Evolutionary conservation across 2,797 vertebrate species (phyloP).

Genomic region (Takifugu ocellatus): DNA sequence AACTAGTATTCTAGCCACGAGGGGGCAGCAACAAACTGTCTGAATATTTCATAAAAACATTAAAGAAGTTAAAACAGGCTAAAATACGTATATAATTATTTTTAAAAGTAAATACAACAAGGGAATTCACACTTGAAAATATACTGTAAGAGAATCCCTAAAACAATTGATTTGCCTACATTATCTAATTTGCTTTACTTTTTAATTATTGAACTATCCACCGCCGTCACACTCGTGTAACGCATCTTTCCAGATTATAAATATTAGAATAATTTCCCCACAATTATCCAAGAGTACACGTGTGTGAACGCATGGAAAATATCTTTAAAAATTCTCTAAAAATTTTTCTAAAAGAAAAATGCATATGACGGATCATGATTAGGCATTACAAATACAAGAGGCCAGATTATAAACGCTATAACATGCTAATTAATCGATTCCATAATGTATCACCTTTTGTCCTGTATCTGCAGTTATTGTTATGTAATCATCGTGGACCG

Average conservation of each 20-base stretch:
- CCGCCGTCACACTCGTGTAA: too few species aligned
- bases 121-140: neutral
- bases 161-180: neutral
- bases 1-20: slow-evolving; percentile 32
- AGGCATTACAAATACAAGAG: slow-evolving; percentile 1
- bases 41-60: neutral
- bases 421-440: slow-evolving; percentile 1
- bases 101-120: neutral
- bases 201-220: too few species aligned
- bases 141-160: neutral
- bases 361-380: neutral
- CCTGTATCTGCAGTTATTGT: neutral
- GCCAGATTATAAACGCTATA: neutral
- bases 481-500: too few species aligned
- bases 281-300: neutral
- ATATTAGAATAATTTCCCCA: neutral
- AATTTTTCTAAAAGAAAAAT: too few species aligned
- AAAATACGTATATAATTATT: neutral
- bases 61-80: neutral
- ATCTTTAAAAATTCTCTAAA: neutral
- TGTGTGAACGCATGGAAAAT: neutral
- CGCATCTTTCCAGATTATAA: neutral
- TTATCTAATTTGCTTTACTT: too few species aligned
- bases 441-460: slow-evolving; percentile 10
- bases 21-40: slow-evolving; percentile 31